Evolutionary conservation across 2,888 invertebrate genomes (phyloP).

Genomic region (Amblyteles armatorius): DNA sequence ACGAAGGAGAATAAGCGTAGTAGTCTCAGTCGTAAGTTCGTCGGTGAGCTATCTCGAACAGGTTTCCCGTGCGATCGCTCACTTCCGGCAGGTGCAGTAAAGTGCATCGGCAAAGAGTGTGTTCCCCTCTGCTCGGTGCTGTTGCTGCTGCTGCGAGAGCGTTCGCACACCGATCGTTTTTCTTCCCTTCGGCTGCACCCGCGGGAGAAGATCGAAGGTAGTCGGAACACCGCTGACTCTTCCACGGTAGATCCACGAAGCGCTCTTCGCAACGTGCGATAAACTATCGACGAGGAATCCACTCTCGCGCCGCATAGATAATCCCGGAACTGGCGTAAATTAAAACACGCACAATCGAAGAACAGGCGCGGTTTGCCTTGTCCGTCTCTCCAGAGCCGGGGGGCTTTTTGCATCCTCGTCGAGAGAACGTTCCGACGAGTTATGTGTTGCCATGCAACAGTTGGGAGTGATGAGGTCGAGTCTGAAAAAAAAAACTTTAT

Average conservation of each 20-base stretch:
- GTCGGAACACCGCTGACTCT: conserved; percentile 26
- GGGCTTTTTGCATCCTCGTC: neutral
- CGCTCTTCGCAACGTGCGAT: conserved; percentile 30
- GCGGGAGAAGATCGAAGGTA: conserved; percentile 33
- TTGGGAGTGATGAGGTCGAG: neutral
- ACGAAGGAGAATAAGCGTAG: conserved; percentile 23
- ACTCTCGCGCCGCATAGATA: conserved; percentile 17
- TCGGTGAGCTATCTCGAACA: conserved; percentile 63
- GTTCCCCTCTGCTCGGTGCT: conserved; percentile 20
- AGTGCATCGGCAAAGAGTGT: conserved; percentile 45
- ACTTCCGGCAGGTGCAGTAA: conserved; percentile 69
- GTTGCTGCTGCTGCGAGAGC: neutral
- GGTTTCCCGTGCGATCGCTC: conserved; percentile 67
- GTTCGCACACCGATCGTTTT: neutral
- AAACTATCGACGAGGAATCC: conserved; percentile 25
- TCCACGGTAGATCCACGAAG: conserved; percentile 1
- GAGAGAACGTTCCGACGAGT: neutral
- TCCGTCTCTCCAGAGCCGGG: neutral
- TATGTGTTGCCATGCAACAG: neutral
- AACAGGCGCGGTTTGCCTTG: neutral
- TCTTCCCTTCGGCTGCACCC: neutral
- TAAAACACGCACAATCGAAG: conserved; percentile 29
- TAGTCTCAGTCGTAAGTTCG: conserved; percentile 58
- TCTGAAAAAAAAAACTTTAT: neutral
- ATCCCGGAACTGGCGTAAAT: conserved; percentile 37